Base-by-base conservation (phyloP, 1,140 invertebrate species). In the Plutomurus gul region DNA sequence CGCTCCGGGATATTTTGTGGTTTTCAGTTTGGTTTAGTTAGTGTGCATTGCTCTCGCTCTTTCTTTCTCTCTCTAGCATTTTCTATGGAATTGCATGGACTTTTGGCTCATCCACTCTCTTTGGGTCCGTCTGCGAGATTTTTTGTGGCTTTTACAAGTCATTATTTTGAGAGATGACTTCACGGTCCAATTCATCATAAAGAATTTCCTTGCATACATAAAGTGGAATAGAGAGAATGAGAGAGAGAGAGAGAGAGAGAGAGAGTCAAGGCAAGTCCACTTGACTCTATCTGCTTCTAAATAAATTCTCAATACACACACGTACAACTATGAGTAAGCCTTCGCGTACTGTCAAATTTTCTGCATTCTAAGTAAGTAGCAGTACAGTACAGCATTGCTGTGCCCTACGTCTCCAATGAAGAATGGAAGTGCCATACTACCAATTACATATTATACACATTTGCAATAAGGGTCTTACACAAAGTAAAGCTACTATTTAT, bases 101-200 rank as follows among this genome's bases (percentile, higher is more conserved):
- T 47, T 5, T 20, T 47, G 16, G n/a, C 46, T n/a, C 46, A 13
- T 5, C 43, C 20, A 22, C 47, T 51, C 25, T 51, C 47, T 51
- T 51, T 8, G 20, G 25, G 10, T 25, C 11, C 47, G 56, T 30
- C 56, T 65, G 56, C 36, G 56, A 65, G 56, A 65, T 65, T 65
- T 72, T 73, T 73, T 78, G 76, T 78, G 76, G 76, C 70, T 78
- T 65, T 65, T 78, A 51, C 40, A 78, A 78, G 76, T 78, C 65
- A 78, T 78, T 78, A 78, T 78, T 43, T 72, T 78, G 76, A 78
- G 65, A 78, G 76, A 78, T 78, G 76, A 46, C 71, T 78, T 78
- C 65, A 78, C 65, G 76, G 65, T 46, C 46, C 70, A 72, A 78
- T 78, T 72, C 76, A 78, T 72, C 60, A 30, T 37, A 51, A 76